phyloP scores from a whole-genome alignment of 1,140 invertebrate genomes.

The Magallana angulata region DNA sequence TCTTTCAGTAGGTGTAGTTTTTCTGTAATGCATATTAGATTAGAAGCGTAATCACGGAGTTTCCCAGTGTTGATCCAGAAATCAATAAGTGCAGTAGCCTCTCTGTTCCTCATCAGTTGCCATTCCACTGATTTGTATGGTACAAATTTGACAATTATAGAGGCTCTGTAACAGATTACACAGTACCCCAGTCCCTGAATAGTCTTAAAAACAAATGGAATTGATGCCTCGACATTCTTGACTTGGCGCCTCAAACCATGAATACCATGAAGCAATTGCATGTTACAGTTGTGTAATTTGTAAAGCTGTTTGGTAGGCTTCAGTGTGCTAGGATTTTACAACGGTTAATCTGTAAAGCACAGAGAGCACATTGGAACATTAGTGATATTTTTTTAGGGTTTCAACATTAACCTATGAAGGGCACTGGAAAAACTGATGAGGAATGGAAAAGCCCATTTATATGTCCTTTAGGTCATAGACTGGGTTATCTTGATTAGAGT shows the following conservation, averaged over 20 bases:
- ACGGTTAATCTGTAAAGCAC: no score
- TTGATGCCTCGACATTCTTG: not conserved
- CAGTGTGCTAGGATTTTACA: no score
- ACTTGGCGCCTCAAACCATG: not conserved
- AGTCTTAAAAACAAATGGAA: not conserved
- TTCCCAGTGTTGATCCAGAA: not conserved
- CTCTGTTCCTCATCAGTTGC: not conserved
- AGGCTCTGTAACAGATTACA: not conserved
- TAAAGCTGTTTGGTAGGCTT: no score
- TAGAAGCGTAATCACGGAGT: not conserved
- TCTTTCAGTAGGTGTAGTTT: not conserved
- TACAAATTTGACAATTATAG: constrained; percentile 17
- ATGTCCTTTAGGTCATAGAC: no score
- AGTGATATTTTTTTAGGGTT: no score
- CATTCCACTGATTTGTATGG: not conserved
- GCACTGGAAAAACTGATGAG: no score
- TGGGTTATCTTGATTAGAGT: no score
- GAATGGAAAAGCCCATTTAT: no score
- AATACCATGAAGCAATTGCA: not conserved
- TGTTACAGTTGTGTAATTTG: no score
- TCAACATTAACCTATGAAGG: no score
- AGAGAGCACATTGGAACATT: no score
- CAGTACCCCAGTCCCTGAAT: not conserved
- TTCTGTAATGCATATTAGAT: not conserved
- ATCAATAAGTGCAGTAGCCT: not conserved